Conservation (phyloP, 2,113 vertebrate genomes). For the Tauraco erythrolophus region DNA sequence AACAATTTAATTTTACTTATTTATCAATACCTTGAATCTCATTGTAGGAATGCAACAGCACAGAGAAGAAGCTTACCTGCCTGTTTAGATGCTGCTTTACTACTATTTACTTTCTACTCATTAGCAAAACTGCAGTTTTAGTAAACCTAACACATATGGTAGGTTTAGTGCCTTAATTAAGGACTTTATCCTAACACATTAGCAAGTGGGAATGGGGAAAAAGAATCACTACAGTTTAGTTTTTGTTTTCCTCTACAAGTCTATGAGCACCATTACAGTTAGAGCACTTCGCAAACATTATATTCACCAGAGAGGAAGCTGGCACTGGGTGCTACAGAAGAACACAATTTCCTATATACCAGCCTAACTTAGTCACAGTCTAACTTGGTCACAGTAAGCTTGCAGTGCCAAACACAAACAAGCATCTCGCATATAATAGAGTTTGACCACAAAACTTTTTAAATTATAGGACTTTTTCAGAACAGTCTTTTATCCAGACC, state of each 20-base stretch:
- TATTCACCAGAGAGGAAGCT: neutral
- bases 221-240: neutral
- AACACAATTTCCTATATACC: neutral
- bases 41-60: neutral
- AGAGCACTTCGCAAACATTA: neutral
- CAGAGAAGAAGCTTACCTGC: neutral
- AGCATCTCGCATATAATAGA: neutral
- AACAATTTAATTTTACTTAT: neutral
- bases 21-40: neutral
- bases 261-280: neutral
- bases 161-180: neutral
- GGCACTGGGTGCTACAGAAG: neutral
- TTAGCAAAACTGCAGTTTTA: neutral
- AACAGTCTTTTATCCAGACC: neutral
- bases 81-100: neutral
- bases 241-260: neutral
- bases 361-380: neutral
- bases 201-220: neutral
- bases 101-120: neutral
- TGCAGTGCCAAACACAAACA: neutral
- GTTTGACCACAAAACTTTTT: neutral
- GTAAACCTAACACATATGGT: neutral
- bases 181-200: neutral
- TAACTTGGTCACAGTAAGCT: neutral
- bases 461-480: neutral